These are phyloP conservation scores for Anableps anableps DNA, from an alignment of 2,797 vertebrate genomes.

Conservation along the genomic window DNA sequence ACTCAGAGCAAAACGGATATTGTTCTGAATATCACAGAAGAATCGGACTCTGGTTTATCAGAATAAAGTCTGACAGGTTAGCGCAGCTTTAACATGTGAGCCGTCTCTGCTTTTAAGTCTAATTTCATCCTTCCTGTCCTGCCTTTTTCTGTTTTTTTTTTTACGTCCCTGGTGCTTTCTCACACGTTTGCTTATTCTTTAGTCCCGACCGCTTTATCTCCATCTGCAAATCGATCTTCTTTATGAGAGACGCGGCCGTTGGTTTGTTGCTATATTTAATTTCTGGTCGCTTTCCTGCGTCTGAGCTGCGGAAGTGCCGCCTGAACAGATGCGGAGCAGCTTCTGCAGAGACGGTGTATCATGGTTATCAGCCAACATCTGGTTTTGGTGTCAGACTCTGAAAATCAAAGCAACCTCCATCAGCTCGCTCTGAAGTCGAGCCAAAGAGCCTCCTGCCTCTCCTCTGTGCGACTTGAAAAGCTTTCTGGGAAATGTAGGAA, in stretches of 20 bases:
- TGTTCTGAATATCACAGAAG: no score
- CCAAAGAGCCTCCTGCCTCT: slow-evolving; percentile 34
- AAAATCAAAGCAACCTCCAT: slow-evolving; percentile 42
- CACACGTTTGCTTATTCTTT: slow-evolving; percentile 6
- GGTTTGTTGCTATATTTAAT: neutral
- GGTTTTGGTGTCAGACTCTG: slow-evolving; percentile 52
- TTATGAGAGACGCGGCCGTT: neutral
- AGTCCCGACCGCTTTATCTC: neutral
- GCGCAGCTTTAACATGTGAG: neutral
- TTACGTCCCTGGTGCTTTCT: slow-evolving; percentile 41
- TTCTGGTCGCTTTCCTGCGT: neutral
- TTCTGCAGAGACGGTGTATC: slow-evolving; percentile 1
- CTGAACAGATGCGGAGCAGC: neutral
- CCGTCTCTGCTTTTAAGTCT: slow-evolving; percentile 12
- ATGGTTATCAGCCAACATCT: slow-evolving; percentile 46
- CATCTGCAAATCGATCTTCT: neutral
- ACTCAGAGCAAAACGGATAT: no score
- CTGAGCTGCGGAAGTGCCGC: neutral
- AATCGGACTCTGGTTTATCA: neutral
- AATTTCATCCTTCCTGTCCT: slow-evolving; percentile 46
- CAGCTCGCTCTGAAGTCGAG: slow-evolving; percentile 44
- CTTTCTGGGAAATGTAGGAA: slow-evolving; percentile 51
- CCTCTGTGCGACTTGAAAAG: slow-evolving; percentile 13
- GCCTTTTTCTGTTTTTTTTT: slow-evolving; percentile 32
- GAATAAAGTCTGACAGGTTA: neutral